phyloP scores from a whole-genome alignment of 1,140 invertebrate genomes.

The Drosophila neocordata region DNA sequence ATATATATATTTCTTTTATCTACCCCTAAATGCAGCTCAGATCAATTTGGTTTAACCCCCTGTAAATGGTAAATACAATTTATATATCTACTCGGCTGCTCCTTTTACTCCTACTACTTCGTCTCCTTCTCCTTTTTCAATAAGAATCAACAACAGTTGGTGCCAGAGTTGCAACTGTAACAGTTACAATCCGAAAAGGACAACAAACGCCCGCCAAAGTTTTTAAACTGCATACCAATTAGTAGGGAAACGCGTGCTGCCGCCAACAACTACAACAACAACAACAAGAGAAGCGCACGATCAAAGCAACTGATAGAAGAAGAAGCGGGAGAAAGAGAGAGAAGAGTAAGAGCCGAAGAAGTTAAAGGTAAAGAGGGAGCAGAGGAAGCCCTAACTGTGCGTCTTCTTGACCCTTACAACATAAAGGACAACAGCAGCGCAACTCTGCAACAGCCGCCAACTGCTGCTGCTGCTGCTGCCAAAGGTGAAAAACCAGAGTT shows the following conservation, averaged over 20 bases:
- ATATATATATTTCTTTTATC: background rate
- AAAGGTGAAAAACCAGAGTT: conserved; percentile 81
- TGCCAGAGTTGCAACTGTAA: conserved; percentile 55
- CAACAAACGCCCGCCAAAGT: conserved; percentile 70
- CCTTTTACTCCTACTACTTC: background rate
- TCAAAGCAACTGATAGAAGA: conserved; percentile 59
- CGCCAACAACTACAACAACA: conserved; percentile 53
- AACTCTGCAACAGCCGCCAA: conserved; percentile 65
- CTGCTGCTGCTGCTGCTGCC: conserved; percentile 79
- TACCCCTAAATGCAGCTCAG: background rate
- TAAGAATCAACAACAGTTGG: conserved; percentile 47
- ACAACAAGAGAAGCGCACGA: conserved; percentile 49
- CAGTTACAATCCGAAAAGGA: conserved; percentile 61
- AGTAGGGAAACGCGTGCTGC: conserved; percentile 79
- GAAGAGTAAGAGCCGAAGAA: background rate
- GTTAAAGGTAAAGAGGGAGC: conserved; percentile 1
- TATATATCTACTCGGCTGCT: background rate
- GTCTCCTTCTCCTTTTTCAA: background rate
- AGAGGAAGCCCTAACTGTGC: conserved; percentile 66
- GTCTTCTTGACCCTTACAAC: conserved; percentile 77
- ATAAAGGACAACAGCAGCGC: conserved; percentile 58
- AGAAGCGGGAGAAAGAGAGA: background rate
- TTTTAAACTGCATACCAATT: conserved; percentile 75
- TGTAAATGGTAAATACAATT: background rate
- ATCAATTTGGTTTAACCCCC: background rate